A percentile compares a stretch with the other conserved stretches of the same genome.
These are phyloP conservation scores for Nannobrachium achirus DNA, from an alignment of 2,113 vertebrate genomes.

Conservation along the genomic window DNA sequence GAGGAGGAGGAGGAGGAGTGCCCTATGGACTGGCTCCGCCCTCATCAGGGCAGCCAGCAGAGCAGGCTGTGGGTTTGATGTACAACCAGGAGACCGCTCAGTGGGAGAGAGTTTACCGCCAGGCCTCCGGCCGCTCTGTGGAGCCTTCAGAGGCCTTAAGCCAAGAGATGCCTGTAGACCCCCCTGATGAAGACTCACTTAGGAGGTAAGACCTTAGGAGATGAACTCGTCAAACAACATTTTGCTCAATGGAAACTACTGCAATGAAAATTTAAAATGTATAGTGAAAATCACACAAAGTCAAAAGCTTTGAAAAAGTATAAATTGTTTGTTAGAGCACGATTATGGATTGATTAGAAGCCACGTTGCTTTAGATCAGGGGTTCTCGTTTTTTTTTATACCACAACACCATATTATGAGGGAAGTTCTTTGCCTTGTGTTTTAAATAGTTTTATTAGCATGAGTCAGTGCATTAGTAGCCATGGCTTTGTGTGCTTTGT, in stretches of 20 bases:
- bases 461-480: not conserved
- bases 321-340: too few species aligned
- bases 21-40: conserved; percentile 52
- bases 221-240: not conserved
- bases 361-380: too few species aligned
- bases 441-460: not conserved
- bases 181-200: conserved; percentile 95
- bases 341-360: too few species aligned
- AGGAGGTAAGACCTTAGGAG: conserved; percentile 84
- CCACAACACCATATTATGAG: too few species aligned
- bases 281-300: too few species aligned
- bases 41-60: conserved; percentile 82
- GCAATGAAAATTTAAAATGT: too few species aligned
- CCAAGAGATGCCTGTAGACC: conserved; percentile 97
- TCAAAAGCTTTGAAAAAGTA: too few species aligned
- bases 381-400: too few species aligned
- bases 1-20: conserved; percentile 66
- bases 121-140: conserved; percentile 84
- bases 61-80: conserved; percentile 93
- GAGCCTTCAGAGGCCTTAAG: conserved; percentile 95
- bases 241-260: not conserved
- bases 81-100: conserved; percentile 98
- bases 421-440: too few species aligned
- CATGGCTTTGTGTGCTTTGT: conserved; percentile 50
- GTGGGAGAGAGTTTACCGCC: conserved; percentile 95